Conservation (phyloP, 1,140 invertebrate genomes). For the Brachionus rotundiformis region DNA sequence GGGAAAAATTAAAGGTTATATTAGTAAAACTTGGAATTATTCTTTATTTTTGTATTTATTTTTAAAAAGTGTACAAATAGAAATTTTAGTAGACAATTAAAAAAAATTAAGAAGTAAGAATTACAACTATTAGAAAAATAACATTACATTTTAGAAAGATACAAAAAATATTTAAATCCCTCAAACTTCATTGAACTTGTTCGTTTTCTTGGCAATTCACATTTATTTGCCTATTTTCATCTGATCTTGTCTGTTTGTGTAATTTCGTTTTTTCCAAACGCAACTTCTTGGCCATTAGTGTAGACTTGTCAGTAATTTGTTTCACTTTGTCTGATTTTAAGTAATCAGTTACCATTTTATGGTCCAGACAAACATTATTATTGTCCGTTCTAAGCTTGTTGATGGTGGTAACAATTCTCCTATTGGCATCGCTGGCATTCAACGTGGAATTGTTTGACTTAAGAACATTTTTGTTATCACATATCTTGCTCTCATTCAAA, state of each 20-base stretch:
- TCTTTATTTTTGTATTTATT: no score
- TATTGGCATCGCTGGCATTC: background rate
- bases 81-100: no score
- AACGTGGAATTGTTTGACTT: background rate
- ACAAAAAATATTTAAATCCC: no score
- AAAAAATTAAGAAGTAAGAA: no score
- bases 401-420: background rate
- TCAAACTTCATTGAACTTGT: no score
- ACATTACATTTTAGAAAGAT: no score
- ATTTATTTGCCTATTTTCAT: background rate
- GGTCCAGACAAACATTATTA: background rate
- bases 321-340: conserved; percentile 25
- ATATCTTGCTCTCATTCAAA: background rate
- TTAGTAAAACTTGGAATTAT: no score
- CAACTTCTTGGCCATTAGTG: conserved; percentile 1
- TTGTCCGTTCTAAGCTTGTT: background rate
- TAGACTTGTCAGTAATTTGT: background rate
- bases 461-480: background rate
- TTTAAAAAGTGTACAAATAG: no score
- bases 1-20: no score
- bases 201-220: no score
- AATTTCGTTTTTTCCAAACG: background rate
- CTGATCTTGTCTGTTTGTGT: background rate
- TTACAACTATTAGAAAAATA: no score
- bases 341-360: background rate